Evolutionary conservation across 2,113 vertebrate genomes (phyloP), one percentile per base, ranked within the genome.

Genomic region (Tychaedon coryphoeus): DNA sequence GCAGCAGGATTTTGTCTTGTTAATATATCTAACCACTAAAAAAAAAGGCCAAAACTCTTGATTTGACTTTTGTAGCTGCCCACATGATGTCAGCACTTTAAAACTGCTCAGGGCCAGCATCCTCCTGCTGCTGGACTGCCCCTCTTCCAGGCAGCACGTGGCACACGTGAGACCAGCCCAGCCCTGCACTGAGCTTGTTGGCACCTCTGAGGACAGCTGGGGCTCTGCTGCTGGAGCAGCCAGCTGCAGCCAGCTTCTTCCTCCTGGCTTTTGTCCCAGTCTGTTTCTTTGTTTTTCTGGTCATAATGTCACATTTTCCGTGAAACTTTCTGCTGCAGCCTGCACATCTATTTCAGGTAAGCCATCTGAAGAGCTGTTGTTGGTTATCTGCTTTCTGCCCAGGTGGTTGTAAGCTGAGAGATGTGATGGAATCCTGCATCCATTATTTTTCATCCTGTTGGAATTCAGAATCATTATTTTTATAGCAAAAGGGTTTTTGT

Each of bases 141-240:
- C 58, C 67, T 54, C 40, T 14, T 10, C n/a, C 38, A 25, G 6
- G 2, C 25, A 65, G 22, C 60, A 25, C 2, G 38, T 5, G 25
- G 45, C 62, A 34, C 8, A 0, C 0, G 5, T 1, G 10, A 31
- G 28, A 65, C 20, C 76, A 73, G 54, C 45, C 5, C 17, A 36
- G 72, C 56, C 29, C 56, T 14, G 6, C 18, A 1, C 33, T 0
- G 1, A 1, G 0, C 26, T 18, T 2, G 2, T 3, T 48, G 33
- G 16, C 42, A 34, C 4, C 20, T 38, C 24, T 0, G 0, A 47
- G 64, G 19, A 15, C 48, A 82, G 50, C 45, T 4, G 2, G 14
- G 40, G 19, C 33, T 72, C 34, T 1, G 1, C 47, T 26, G 36
- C 33, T 76, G 72, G 47, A 38, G 66, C 16, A 31, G 33, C 12